These are phyloP conservation scores for Sphecodes monilicornis DNA, from an alignment of 2,888 invertebrate species.

Conservation along the genomic window DNA sequence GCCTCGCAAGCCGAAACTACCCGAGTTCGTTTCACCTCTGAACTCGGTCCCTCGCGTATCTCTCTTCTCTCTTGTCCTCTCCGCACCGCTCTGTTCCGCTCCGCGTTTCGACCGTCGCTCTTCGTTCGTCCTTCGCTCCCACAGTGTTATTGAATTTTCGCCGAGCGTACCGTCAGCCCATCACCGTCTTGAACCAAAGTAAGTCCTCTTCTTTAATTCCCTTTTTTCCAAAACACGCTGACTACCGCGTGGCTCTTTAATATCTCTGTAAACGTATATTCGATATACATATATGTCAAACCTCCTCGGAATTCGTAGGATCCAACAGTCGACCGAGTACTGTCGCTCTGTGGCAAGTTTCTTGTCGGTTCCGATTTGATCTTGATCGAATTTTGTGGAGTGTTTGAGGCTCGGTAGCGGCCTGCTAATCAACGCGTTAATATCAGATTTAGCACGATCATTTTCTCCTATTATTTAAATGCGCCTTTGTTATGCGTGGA, in stretches of 20 bases:
- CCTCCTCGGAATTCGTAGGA: background rate
- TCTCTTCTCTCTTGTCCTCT: background rate
- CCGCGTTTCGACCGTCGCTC: background rate
- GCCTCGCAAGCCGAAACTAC: slow-evolving; percentile 17
- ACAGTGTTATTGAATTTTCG: slow-evolving; percentile 36
- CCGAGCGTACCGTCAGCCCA: background rate
- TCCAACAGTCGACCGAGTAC: background rate
- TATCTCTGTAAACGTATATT: background rate
- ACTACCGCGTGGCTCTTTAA: background rate
- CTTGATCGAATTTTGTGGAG: too few species aligned
- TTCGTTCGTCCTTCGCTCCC: background rate
- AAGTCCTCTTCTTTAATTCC: background rate
- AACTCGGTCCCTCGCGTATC: slow-evolving; percentile 21
- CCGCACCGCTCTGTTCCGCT: background rate
- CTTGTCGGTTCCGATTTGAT: background rate
- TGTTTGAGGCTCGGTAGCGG: too few species aligned
- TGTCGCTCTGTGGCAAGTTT: background rate
- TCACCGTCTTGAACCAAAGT: slow-evolving; percentile 13
- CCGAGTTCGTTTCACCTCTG: slow-evolving; percentile 14
- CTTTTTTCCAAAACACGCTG: background rate
- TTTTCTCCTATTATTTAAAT: background rate
- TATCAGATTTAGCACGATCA: too few species aligned
- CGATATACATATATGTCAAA: too few species aligned
- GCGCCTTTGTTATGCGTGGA: background rate
- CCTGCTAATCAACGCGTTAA: too few species aligned